A percentile compares a stretch with the other conserved stretches of the same genome.
Conservation (phyloP, 2,888 invertebrate species). For the Aplocera efformata region DNA sequence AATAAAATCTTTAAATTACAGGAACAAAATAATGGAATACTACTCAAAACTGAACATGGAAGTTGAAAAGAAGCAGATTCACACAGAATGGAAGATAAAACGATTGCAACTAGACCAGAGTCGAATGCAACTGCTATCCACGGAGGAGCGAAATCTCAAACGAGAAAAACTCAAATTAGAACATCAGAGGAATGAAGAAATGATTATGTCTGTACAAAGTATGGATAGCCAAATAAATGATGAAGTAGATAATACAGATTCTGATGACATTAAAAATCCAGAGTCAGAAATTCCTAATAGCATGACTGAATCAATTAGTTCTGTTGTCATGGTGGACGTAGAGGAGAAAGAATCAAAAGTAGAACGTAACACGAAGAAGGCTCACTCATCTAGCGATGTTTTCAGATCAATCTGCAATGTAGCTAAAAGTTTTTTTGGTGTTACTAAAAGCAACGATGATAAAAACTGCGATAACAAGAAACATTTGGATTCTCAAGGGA, state of each 20-base stretch:
- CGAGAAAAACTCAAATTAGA: conserved; percentile 76
- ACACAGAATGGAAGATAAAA: conserved; percentile 80
- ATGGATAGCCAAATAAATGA: conserved; percentile 44
- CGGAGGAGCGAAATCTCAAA: conserved; percentile 76
- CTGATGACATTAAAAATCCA: conserved; percentile 1
- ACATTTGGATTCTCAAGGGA: conserved; percentile 61
- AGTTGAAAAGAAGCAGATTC: conserved; percentile 78
- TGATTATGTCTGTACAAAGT: conserved; percentile 62
- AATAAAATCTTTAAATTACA: conserved; percentile 42
- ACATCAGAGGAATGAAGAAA: conserved; percentile 60
- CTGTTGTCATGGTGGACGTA: conserved; percentile 26
- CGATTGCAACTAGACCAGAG: conserved; percentile 66
- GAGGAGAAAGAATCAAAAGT: conserved; percentile 32
- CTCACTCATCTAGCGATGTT: conserved; percentile 46
- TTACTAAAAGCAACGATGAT: conserved; percentile 37
- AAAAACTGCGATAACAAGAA: conserved; percentile 55
- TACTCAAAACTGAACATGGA: conserved; percentile 82
- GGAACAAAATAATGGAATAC: conserved; percentile 81
- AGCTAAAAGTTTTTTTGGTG: conserved; percentile 59
- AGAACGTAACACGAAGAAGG: conserved; percentile 37
- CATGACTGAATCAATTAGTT: conserved; percentile 31
- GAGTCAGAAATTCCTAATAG: conserved; percentile 14
- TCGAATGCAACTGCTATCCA: conserved; percentile 67
- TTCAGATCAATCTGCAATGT: conserved; percentile 60
- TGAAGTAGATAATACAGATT: conserved; percentile 31